Conservation (phyloP, 1,140 invertebrate genomes). For the Probaryconus sp. region DNA sequence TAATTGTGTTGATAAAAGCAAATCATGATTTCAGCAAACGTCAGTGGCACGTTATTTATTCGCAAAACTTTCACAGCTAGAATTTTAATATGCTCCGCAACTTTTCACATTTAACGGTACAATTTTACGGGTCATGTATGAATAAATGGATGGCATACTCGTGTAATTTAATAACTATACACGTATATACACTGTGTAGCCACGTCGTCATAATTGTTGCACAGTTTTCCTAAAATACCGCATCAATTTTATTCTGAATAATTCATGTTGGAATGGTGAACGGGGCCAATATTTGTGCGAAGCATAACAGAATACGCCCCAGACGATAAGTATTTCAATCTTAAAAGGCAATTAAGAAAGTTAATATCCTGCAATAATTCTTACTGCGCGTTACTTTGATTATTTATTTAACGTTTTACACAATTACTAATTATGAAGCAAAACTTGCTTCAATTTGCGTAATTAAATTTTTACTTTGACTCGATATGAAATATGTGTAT, state of each 20-base stretch:
- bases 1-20: conserved; percentile 18
- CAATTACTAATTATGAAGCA: too few species aligned
- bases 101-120: conserved; percentile 31
- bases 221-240: conserved; percentile 52
- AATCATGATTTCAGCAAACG: conserved; percentile 22
- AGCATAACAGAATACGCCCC: conserved; percentile 10
- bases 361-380: too few species aligned
- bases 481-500: too few species aligned
- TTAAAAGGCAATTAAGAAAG: conserved; percentile 38
- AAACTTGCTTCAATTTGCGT: too few species aligned
- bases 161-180: conserved; percentile 49
- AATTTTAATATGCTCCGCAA: conserved; percentile 32
- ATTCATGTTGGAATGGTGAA: conserved; percentile 41
- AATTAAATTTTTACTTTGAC: too few species aligned
- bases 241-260: conserved; percentile 50
- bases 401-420: too few species aligned
- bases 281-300: conserved; percentile 46
- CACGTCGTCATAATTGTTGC: conserved; percentile 40
- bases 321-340: conserved; percentile 31
- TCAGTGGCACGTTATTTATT: conserved; percentile 29
- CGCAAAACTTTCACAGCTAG: conserved; percentile 16
- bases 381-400: too few species aligned
- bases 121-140: conserved; percentile 19
- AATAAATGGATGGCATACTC: conserved; percentile 36
- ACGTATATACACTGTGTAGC: conserved; percentile 24